Percentiles rank a stretch among this genome's conserved stretches.
phyloP scores from a whole-genome alignment of 2,113 vertebrate species.

The Eudyptes chrysolophus region DNA sequence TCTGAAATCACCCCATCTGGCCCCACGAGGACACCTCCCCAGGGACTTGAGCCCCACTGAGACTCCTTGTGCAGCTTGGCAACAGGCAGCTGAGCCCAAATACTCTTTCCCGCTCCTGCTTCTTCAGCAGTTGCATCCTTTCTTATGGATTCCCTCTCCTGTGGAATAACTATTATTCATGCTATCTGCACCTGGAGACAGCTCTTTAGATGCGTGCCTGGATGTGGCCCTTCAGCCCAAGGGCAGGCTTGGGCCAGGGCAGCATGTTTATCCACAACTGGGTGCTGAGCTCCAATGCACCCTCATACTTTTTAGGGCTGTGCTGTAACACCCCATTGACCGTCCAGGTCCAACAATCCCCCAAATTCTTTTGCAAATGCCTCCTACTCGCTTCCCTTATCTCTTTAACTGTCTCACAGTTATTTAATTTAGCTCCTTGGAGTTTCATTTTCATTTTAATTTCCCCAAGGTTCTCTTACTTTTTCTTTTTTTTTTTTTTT shows the following conservation, averaged over 20 bases:
- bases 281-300: background rate
- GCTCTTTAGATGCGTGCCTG: background rate
- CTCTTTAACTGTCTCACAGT: slow-evolving; percentile 1
- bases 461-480: slow-evolving; percentile 40
- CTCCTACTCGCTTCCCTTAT: background rate
- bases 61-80: background rate
- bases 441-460: slow-evolving; percentile 60
- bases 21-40: accelerated
- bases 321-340: background rate
- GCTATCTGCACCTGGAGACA: background rate
- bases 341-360: background rate
- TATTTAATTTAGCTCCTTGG: slow-evolving; percentile 57
- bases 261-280: background rate
- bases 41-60: background rate
- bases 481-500: background rate
- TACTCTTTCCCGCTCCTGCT: background rate
- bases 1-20: background rate
- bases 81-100: background rate
- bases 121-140: background rate
- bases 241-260: background rate
- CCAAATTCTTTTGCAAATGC: background rate
- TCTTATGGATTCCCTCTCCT: background rate
- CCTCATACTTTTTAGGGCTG: accelerated
- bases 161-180: background rate
- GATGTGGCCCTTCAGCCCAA: background rate